phyloP scores from a whole-genome alignment of 2,888 invertebrate genomes.

The Xiphydria camelus region DNA sequence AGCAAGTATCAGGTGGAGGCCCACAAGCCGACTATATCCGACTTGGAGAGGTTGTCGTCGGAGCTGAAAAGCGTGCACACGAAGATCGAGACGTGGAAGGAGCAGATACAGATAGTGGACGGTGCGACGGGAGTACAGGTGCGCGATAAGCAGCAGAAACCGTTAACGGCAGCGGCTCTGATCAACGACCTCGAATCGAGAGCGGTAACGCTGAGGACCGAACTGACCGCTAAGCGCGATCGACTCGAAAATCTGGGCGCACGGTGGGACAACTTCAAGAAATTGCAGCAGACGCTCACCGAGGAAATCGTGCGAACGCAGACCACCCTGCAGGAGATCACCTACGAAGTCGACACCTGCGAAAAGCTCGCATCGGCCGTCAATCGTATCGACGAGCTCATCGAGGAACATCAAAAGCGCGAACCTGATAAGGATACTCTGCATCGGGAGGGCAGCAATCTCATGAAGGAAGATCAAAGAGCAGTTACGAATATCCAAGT shows the following conservation, averaged over 20 bases:
- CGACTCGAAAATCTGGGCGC: constrained; percentile 72
- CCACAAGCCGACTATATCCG: constrained; percentile 71
- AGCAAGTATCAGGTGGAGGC: constrained; percentile 80
- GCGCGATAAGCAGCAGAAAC: constrained; percentile 72
- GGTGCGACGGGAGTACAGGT: constrained; percentile 70
- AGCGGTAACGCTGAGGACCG: constrained; percentile 68
- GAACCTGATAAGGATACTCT: constrained; percentile 70
- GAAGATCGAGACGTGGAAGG: constrained; percentile 73
- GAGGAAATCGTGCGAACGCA: constrained; percentile 68
- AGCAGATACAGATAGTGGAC: constrained; percentile 70
- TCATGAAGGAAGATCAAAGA: constrained; percentile 81
- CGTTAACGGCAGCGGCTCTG: constrained; percentile 72
- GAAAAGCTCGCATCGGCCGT: constrained; percentile 60
- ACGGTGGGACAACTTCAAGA: constrained; percentile 78
- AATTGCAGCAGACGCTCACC: constrained; percentile 71
- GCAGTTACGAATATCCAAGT: constrained; percentile 81
- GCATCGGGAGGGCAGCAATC: constrained; percentile 76
- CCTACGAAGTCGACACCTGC: constrained; percentile 59
- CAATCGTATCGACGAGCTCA: constrained; percentile 60
- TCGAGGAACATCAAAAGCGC: constrained; percentile 64
- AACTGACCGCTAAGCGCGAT: constrained; percentile 70
- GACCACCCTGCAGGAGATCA: constrained; percentile 63
- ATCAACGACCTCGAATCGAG: constrained; percentile 75
- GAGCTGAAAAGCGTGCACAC: constrained; percentile 72
- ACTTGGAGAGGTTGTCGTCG: constrained; percentile 69